phyloP scores from a whole-genome alignment of 1,140 invertebrate species.

The Pseudomyrmex flavicornis region DNA sequence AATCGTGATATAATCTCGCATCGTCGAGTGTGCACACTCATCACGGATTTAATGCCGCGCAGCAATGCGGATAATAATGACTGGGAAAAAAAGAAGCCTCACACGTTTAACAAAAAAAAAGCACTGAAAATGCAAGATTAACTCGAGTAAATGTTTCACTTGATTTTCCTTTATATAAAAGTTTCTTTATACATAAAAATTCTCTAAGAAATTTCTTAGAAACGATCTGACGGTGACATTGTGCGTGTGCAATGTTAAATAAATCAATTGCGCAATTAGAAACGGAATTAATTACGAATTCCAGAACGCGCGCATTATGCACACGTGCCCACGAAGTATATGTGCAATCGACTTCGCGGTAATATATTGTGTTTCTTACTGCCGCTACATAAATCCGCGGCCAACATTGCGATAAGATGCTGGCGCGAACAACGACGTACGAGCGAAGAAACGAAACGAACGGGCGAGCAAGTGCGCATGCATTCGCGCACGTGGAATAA shows the following conservation, averaged over 20 bases:
- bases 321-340: background rate
- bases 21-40: conserved; percentile 18
- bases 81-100: no score
- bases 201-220: background rate
- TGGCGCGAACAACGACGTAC: conserved; percentile 17
- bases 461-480: conserved; percentile 50
- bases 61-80: conserved; percentile 30
- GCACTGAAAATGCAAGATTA: background rate
- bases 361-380: background rate
- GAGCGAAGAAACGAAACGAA: conserved; percentile 20
- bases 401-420: background rate
- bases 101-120: conserved; percentile 27
- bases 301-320: background rate
- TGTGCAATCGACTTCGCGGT: background rate
- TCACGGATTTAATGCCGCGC: conserved; percentile 33
- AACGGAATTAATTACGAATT: background rate
- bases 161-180: background rate
- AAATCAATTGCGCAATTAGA: background rate
- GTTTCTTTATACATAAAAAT: background rate
- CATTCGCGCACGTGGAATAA: conserved; percentile 80
- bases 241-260: background rate
- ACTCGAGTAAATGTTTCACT: background rate
- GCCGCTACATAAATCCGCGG: background rate
- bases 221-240: background rate
- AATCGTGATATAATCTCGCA: conserved; percentile 46